These are phyloP conservation scores for Enhydra lutris DNA, from an alignment of 2,113 vertebrate genomes.

Conservation along the genomic window DNA sequence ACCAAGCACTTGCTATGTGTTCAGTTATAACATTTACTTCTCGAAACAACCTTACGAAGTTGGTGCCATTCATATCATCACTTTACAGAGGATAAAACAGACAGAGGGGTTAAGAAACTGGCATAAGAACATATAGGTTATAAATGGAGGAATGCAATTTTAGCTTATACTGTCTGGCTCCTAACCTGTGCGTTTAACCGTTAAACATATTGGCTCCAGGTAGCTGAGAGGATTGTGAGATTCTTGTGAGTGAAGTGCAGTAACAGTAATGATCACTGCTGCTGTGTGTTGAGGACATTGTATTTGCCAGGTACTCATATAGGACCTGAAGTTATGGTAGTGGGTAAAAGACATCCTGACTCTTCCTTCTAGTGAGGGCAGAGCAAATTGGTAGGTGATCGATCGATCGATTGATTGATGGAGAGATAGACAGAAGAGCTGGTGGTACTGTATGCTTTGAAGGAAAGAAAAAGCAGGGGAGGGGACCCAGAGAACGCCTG, in stretches of 20 bases:
- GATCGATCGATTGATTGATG: not conserved
- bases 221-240: not conserved
- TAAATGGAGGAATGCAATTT: not conserved
- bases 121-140: not conserved
- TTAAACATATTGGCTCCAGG: not conserved
- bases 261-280: not conserved
- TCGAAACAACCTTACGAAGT: not conserved
- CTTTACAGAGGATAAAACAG: not conserved
- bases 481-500: not conserved
- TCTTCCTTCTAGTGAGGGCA: not conserved
- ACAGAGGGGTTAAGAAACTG: not conserved
- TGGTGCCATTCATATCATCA: not conserved
- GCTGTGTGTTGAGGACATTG: not conserved
- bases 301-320: not conserved
- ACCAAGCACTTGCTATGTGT: not conserved
- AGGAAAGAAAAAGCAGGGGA: not conserved
- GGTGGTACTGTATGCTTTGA: not conserved
- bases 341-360: not conserved
- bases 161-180: not conserved
- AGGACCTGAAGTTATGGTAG: not conserved
- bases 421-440: not conserved
- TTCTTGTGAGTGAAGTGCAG: not conserved
- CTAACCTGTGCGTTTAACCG: not conserved
- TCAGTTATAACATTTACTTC: not conserved
- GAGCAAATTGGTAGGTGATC: not conserved